A percentile compares a stretch with the other conserved stretches of the same genome.
phyloP scores from a whole-genome alignment of 2,797 vertebrate species.

The Parambassis ranga region DNA sequence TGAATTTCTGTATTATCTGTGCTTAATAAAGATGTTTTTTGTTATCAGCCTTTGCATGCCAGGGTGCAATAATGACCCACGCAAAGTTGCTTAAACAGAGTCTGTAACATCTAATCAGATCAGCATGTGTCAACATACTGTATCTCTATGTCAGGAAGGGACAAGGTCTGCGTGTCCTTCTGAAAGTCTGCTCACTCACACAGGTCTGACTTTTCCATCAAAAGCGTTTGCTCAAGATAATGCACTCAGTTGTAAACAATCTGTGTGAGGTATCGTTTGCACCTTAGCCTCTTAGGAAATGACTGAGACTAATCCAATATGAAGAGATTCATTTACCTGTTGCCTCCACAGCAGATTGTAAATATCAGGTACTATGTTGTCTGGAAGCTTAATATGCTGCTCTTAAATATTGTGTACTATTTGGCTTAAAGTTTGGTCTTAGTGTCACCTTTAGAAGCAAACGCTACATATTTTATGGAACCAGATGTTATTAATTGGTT shows the following conservation, averaged over 20 bases:
- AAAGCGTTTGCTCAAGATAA: conserved; percentile 66
- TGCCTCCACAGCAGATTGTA: conserved; percentile 21
- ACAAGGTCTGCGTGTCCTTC: conserved; percentile 35
- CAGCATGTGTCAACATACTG: conserved; percentile 24
- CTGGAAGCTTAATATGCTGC: no score
- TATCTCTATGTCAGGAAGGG: not conserved
- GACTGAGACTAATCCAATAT: conserved; percentile 38
- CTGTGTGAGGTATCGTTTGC: conserved; percentile 29
- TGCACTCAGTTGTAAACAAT: conserved; percentile 39
- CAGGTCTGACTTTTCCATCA: conserved; percentile 26
- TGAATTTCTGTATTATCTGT: conserved; percentile 8
- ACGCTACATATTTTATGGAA: no score
- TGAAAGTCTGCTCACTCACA: not conserved
- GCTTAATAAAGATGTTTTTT: no score
- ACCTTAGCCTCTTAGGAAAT: conserved; percentile 47
- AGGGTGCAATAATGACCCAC: not conserved
- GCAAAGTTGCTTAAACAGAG: not conserved
- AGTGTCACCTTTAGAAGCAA: no score
- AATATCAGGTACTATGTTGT: conserved; percentile 11
- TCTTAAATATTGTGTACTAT: no score
- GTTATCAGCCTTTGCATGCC: not conserved
- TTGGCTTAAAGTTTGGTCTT: no score
- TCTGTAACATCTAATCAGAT: conserved; percentile 21
- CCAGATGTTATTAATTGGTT: no score
- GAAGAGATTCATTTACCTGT: conserved; percentile 55